These are phyloP conservation scores for Heliconius aoede DNA, from an alignment of 2,888 invertebrate species.

Conservation along the genomic window DNA sequence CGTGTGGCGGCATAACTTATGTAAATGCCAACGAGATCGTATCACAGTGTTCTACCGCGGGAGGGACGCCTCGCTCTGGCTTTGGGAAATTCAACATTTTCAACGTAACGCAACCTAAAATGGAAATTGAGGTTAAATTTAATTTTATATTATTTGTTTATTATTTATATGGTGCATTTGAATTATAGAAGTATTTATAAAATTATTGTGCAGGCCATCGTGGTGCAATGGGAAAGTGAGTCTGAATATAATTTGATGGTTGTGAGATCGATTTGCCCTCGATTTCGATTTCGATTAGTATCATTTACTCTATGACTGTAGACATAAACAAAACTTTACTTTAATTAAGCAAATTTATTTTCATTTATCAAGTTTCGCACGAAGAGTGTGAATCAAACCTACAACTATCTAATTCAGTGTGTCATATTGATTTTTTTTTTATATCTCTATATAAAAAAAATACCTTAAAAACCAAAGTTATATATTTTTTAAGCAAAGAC, in stretches of 20 bases:
- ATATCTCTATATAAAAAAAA: not conserved
- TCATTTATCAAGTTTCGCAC: no score
- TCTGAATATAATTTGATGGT: no score
- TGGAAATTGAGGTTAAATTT: not conserved
- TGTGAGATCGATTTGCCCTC: no score
- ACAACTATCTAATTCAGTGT: no score
- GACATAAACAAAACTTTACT: not conserved
- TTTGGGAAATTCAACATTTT: slow-evolving; percentile 18
- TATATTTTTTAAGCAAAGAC: not conserved
- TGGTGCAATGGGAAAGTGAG: no score
- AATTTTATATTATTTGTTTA: not conserved
- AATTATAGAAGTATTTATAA: not conserved
- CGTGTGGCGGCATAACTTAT: slow-evolving; percentile 28
- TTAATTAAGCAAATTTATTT: no score
- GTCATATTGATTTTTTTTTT: no score
- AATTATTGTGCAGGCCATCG: no score
- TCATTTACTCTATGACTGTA: not conserved
- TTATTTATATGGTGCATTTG: not conserved
- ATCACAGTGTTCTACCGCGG: slow-evolving; percentile 1
- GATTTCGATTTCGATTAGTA: no score
- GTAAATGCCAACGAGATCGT: slow-evolving; percentile 28
- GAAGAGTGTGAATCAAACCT: no score
- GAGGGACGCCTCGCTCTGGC: slow-evolving; percentile 19
- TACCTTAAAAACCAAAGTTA: not conserved
- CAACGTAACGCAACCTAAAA: not conserved